Percentiles rank a stretch among this genome's conserved stretches.
Conservation (phyloP, 1,140 invertebrate genomes). For the Brachionus rotundiformis region DNA sequence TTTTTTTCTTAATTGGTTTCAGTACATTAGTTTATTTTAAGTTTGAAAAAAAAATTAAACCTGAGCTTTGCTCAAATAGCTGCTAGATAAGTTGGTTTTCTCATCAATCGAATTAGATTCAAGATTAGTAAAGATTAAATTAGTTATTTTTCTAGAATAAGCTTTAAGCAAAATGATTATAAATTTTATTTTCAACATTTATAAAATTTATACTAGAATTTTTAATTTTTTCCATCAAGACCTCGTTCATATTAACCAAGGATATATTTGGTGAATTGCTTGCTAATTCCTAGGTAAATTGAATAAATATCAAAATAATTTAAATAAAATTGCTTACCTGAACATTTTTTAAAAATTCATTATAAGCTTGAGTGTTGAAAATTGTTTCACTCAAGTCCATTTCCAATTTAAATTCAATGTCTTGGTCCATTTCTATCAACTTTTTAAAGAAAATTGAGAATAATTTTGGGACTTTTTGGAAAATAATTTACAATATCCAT, state of each 20-base stretch:
- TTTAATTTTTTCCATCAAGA: constrained; percentile 25
- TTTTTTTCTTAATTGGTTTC: not conserved
- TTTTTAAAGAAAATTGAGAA: not conserved
- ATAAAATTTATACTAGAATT: not conserved
- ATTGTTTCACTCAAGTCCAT: not conserved
- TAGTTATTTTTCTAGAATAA: constrained; percentile 1
- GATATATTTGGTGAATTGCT: not conserved
- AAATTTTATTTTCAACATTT: not conserved
- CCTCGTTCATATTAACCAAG: constrained; percentile 16
- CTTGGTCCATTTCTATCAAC: not conserved
- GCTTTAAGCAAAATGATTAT: not conserved
- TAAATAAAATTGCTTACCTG: not conserved
- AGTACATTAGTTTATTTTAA: too few species aligned
- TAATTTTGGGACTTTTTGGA: not conserved
- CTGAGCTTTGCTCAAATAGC: constrained; percentile 47
- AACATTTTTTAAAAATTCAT: constrained; percentile 40
- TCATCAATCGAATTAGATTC: not conserved
- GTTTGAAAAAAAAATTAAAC: not conserved
- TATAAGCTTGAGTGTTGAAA: not conserved
- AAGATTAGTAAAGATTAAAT: not conserved
- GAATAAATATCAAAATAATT: not conserved
- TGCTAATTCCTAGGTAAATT: not conserved
- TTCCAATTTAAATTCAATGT: not conserved
- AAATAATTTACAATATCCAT: not conserved
- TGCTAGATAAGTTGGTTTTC: not conserved